Conservation (phyloP, 2,113 vertebrate species). For the Rattus norvegicus region DNA sequence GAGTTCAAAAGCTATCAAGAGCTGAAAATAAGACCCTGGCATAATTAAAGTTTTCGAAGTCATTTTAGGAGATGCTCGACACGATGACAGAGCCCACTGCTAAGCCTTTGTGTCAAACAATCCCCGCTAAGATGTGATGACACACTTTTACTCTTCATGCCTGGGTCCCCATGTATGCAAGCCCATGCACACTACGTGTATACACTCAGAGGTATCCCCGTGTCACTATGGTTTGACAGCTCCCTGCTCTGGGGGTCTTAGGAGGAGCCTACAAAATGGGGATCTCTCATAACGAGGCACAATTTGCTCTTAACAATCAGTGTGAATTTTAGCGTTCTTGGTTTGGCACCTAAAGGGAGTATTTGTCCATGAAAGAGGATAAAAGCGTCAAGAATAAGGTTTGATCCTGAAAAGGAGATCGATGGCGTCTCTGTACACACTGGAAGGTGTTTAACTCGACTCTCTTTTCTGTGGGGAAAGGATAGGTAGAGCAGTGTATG, state of each 20-base stretch:
- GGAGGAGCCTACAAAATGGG: neutral
- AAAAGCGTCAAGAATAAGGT: neutral
- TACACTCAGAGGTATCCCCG: neutral
- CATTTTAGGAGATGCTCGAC: conserved; percentile 73
- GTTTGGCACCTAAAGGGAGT: neutral
- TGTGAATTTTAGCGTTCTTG: neutral
- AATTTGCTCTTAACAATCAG: neutral
- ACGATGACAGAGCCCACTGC: conserved; percentile 76
- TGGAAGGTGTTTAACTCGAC: too few relatives aligned
- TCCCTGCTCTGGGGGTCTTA: neutral
- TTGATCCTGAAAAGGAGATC: neutral
- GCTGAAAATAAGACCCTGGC: conserved; percentile 79
- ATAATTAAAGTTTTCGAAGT: conserved; percentile 82
- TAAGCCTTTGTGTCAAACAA: neutral
- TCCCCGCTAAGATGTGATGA: neutral
- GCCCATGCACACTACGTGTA: accelerated
- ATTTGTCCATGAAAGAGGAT: neutral
- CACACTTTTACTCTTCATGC: neutral
- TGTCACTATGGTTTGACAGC: neutral
- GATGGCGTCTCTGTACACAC: neutral
- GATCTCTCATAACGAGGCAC: neutral
- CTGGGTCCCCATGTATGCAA: accelerated
- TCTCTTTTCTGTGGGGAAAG: neutral
- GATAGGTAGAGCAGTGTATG: neutral
- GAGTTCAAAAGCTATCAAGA: conserved; percentile 82